Percentiles rank a stretch among this genome's conserved stretches.
Evolutionary conservation across 2,888 invertebrate species (phyloP).

Genomic region (Mimumesa dahlbomi): DNA sequence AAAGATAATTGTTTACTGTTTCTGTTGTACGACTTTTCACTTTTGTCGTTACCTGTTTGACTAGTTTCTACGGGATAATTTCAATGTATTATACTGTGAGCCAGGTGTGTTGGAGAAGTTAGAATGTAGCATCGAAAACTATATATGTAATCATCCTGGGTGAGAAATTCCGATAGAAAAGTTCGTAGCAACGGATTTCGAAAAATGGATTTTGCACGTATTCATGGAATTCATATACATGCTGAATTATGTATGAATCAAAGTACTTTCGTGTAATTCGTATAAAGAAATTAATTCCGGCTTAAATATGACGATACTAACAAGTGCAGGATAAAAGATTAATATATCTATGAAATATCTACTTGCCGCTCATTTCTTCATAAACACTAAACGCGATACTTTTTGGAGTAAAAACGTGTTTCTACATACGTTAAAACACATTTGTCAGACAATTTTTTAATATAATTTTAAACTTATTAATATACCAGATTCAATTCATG

Average conservation of each 20-base stretch:
- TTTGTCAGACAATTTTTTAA: too few relatives aligned
- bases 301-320: not conserved
- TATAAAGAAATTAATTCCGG: slow-evolving; percentile 20
- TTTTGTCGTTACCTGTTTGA: slow-evolving; percentile 26
- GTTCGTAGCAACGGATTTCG: not conserved
- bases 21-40: slow-evolving; percentile 4
- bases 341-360: too few relatives aligned
- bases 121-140: slow-evolving; percentile 24
- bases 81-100: slow-evolving; percentile 28
- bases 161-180: slow-evolving; percentile 2
- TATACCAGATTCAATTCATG: not conserved
- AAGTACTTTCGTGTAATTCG: not conserved
- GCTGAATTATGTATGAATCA: not conserved
- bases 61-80: slow-evolving; percentile 39
- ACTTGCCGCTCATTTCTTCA: too few relatives aligned
- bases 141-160: slow-evolving; percentile 9
- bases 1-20: slow-evolving; percentile 37
- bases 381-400: too few relatives aligned
- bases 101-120: slow-evolving; percentile 35
- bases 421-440: too few relatives aligned
- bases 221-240: not conserved
- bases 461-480: too few relatives aligned
- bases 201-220: not conserved
- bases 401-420: too few relatives aligned
- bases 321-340: too few relatives aligned